These are phyloP conservation scores for Charadrius vociferus DNA, from an alignment of 2,113 vertebrate species.

Conservation along the genomic window DNA sequence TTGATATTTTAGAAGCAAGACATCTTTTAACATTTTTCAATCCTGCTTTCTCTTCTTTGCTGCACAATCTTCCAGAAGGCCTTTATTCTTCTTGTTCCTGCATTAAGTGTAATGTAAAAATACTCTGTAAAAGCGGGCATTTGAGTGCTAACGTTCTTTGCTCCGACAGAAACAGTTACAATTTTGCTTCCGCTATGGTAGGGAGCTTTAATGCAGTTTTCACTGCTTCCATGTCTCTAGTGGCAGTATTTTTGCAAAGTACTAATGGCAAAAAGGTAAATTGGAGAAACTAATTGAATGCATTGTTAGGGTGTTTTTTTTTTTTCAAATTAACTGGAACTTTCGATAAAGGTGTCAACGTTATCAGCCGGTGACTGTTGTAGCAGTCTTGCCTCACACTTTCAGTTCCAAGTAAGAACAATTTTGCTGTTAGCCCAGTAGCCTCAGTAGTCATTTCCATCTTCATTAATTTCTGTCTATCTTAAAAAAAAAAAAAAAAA, in stretches of 20 bases:
- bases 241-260: neutral
- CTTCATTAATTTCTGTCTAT: neutral
- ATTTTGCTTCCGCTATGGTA: conserved; percentile 53
- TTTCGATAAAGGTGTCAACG: neutral
- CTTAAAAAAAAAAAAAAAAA: neutral
- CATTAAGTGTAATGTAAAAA: conserved; percentile 54
- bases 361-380: neutral
- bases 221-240: conserved; percentile 3
- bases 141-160: neutral
- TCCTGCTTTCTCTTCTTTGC: conserved; percentile 77
- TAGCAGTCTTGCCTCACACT: neutral
- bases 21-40: conserved; percentile 61
- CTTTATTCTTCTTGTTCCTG: conserved; percentile 69
- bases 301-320: neutral
- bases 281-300: neutral
- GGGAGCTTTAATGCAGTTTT: conserved; percentile 41
- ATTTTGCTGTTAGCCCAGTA: neutral
- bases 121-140: neutral
- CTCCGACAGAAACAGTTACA: conserved; percentile 22
- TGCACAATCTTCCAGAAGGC: conserved; percentile 73
- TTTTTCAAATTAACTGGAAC: neutral
- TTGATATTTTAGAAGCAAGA: conserved; percentile 67
- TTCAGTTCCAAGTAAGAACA: neutral
- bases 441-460: neutral
- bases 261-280: neutral